Base-by-base conservation (phyloP, 2,888 invertebrate genomes). In the Nycteola revayana region DNA sequence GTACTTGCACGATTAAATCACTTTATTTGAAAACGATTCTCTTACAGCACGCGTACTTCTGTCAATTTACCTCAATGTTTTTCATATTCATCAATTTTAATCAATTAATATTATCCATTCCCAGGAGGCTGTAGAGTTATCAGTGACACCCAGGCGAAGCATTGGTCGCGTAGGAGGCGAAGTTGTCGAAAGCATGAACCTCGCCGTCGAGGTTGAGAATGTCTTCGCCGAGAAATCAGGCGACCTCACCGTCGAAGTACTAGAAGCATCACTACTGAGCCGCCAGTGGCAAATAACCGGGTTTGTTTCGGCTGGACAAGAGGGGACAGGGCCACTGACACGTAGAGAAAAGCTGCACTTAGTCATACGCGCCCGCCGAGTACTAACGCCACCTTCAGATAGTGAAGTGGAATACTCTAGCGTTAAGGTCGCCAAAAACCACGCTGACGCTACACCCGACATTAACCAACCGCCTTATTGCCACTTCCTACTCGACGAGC, bases 121-220 rank as follows among this genome's bases (percentile, higher is more conserved):
- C 2, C 69, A 91, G 80, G 91, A 92, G 53, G 90, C 90, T 0
- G 84, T 92, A 10, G 89, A 90, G 49, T 76, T 91, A 8, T 80
- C 86, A n/a, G 86, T 90, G 0, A 82, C 86, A 1, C 90, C 90
- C 0, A 80, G 90, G 2, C 82, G 91, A 40, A 90, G 90, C 51
- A 72, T 90, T 7, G 75, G 79, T 25, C 73, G 73, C 7, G 49
- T 66, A 3, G 62, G 70, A 3, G 75, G 66, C 0, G 73, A 78
- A 4, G 65, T 73, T 7, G 66, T 80, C 18, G 91, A 92, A 52
- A 92, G 91, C 31, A 79, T 95, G 64, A 92, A 92, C 28, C 65
- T 95, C 7, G 91, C 93, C 20, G 76, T 94, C 1, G 92, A 92
- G 61, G 83, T 94, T 0, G 93, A 93, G 57, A 95, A 95, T 74